These are phyloP conservation scores for Eptatretus atami DNA, from an alignment of 2,797 vertebrate genomes.

Conservation along the genomic window DNA sequence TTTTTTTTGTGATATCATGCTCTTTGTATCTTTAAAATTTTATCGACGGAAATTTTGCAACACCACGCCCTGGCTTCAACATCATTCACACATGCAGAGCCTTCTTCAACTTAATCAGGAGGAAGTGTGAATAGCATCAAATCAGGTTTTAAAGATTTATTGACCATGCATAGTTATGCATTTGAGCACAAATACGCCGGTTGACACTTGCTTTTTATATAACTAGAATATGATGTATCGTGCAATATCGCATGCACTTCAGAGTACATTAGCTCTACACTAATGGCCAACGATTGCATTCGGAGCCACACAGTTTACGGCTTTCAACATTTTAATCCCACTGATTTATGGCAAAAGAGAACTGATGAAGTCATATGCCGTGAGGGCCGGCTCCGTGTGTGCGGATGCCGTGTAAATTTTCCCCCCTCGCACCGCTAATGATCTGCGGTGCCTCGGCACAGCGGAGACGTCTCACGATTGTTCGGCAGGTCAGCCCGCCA, in stretches of 20 bases:
- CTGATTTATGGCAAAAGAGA: slow-evolving; percentile 3
- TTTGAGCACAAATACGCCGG: no score
- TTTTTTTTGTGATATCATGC: no score
- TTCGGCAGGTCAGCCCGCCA: slow-evolving; percentile 85
- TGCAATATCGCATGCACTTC: background rate
- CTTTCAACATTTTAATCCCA: slow-evolving; percentile 4
- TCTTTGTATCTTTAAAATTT: no score
- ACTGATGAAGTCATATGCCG: slow-evolving; percentile 5
- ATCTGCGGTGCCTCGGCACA: slow-evolving; percentile 40
- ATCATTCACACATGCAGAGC: no score
- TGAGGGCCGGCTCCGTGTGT: background rate
- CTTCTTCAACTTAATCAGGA: background rate
- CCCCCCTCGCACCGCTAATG: slow-evolving; percentile 22
- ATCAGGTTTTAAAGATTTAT: slow-evolving; percentile 5
- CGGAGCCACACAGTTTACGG: background rate
- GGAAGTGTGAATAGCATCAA: slow-evolving; percentile 1
- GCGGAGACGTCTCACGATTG: slow-evolving; percentile 63
- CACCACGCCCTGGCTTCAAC: no score
- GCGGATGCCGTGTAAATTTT: background rate
- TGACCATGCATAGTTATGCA: background rate
- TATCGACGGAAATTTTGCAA: no score
- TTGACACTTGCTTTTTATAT: no score
- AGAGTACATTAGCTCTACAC: slow-evolving; percentile 2
- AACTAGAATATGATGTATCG: no score
- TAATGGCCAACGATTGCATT: slow-evolving; percentile 3